These are phyloP conservation scores for Drosophila putrida DNA, from an alignment of 2,888 invertebrate genomes.

Conservation along the genomic window DNA sequence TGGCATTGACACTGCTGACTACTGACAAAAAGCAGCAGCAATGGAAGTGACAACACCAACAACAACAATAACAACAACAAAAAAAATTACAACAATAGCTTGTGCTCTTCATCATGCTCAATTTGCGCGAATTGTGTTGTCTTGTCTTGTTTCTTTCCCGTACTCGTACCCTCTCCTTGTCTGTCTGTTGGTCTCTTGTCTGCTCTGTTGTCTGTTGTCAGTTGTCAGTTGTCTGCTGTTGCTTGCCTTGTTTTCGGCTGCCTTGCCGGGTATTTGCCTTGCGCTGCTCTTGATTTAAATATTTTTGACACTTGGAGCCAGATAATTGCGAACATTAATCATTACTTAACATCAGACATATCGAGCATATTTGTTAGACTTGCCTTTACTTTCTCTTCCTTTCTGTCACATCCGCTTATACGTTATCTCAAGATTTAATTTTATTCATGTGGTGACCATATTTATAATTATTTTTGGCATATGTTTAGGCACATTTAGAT, in stretches of 20 bases:
- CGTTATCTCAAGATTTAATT: not conserved
- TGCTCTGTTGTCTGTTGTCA: constrained; percentile 30
- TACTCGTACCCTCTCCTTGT: constrained; percentile 32
- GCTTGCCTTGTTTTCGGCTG: constrained; percentile 25
- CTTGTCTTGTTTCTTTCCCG: constrained; percentile 66
- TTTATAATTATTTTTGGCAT: no score
- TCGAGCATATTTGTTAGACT: constrained; percentile 23
- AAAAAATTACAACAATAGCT: constrained; percentile 31
- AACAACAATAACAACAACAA: constrained; percentile 21
- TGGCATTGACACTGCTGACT: constrained; percentile 74
- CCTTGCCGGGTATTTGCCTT: constrained; percentile 32
- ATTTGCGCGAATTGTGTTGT: constrained; percentile 78
- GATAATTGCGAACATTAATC: constrained; percentile 81
- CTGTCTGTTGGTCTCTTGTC: constrained; percentile 22
- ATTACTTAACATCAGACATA: constrained; percentile 63
- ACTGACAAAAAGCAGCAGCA: constrained; percentile 32
- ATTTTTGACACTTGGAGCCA: constrained; percentile 77
- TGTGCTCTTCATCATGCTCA: constrained; percentile 78
- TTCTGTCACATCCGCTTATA: not conserved
- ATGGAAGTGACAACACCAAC: constrained; percentile 16
- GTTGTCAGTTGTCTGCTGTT: constrained; percentile 58
- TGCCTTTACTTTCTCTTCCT: not conserved
- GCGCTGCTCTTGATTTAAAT: constrained; percentile 77
- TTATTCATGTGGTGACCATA: no score
- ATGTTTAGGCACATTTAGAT: no score